A percentile compares a stretch with the other conserved stretches of the same genome.
Conservation (phyloP, 2,888 invertebrate genomes). For the Strigamia transsilvanica region DNA sequence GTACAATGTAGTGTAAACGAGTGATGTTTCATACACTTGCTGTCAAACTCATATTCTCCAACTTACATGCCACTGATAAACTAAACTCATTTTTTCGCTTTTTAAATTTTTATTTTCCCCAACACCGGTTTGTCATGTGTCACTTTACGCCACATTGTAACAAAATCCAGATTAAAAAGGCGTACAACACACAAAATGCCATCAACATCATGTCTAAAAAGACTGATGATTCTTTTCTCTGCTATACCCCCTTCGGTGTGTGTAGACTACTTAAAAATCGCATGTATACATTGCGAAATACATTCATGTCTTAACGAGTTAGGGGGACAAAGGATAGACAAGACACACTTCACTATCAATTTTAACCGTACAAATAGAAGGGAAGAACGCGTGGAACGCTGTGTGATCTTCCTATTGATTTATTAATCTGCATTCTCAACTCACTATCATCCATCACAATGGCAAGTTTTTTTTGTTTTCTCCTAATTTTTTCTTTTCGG, state of each 20-base stretch:
- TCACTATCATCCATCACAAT: slow-evolving; percentile 32
- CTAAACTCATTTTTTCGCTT: slow-evolving; percentile 29
- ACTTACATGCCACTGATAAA: slow-evolving; percentile 13
- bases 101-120: not conserved
- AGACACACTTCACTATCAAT: slow-evolving; percentile 13
- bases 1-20: slow-evolving; percentile 21
- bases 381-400: slow-evolving; percentile 3
- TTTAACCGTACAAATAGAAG: not conserved
- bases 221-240: not conserved
- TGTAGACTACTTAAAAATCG: not conserved
- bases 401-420: slow-evolving; percentile 27
- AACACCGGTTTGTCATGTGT: slow-evolving; percentile 17
- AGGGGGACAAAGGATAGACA: not conserved
- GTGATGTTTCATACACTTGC: slow-evolving; percentile 4
- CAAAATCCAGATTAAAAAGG: slow-evolving; percentile 31
- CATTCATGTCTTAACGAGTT: not conserved
- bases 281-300: slow-evolving; percentile 1
- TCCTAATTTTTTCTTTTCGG: not conserved
- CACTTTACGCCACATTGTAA: not conserved
- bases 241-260: not conserved
- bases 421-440: slow-evolving; percentile 43
- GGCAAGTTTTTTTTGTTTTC: not conserved
- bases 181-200: not conserved
- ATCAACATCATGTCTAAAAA: not conserved
- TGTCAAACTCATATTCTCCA: slow-evolving; percentile 5